Evolutionary conservation across 2,797 vertebrate species (phyloP), one percentile per base, ranked within the genome.

Genomic region (Eulemur coronatus): DNA sequence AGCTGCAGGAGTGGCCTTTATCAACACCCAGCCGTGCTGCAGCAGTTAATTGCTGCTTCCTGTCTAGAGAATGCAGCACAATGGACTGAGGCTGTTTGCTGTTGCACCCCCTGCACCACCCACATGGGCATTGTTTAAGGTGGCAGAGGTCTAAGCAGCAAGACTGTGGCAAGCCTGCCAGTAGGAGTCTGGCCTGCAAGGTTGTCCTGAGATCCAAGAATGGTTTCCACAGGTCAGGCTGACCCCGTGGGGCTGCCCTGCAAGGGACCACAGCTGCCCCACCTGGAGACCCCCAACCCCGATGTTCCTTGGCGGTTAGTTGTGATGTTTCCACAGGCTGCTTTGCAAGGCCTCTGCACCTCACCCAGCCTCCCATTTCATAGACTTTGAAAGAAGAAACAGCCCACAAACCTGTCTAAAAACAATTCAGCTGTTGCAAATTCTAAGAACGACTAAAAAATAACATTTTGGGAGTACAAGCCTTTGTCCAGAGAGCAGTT

Each of bases 361-460:
- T 50, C n/a, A 69, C 43, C 76, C 46, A 84, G 18, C 28, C 59
- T 72, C 52, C 38, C 26, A 33, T 48, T 86, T 90, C 55, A 93
- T 61, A 89, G 73, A 50, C 88, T 95, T 92, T 91, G 65, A 75
- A 91, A 92, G 85, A 92, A 95, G 46, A 95, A 97, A 88, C 17
- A 97, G 70, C 41, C 48, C 41, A 75, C 55, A 88, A 38, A 80
- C n/a, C 30, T 81, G 43, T 84, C 69, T 95, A 72, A 96, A 95
- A 97, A 86, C 38, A 81, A 33, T 73, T 91, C 52, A 59, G 35
- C n/a, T 24, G 35, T 28, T 48, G 59, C 2, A 48, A 94, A 91
- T 91, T 80, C 84, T 57, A 84, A 87, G 95, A 95, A 95, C 89
- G 80, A 94, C 57, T 38, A 43, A 89, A 95, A 72, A 93, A 65